Percentiles rank a stretch among this genome's conserved stretches.
phyloP scores from a whole-genome alignment of 2,113 vertebrate species.

The Holacanthus passer region DNA sequence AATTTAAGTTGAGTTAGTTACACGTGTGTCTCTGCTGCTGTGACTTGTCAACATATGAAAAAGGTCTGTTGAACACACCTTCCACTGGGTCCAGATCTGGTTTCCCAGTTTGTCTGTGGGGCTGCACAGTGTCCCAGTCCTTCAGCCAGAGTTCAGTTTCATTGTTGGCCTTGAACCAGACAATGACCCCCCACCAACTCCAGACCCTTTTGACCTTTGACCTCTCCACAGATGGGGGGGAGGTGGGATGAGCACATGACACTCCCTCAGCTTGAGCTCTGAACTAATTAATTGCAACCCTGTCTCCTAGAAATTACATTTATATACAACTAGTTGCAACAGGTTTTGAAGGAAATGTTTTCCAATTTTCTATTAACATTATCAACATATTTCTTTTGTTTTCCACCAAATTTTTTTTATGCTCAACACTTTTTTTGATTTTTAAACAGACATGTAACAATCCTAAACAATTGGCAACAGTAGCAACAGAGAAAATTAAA shows the following conservation, averaged over 20 bases:
- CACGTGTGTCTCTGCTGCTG: neutral
- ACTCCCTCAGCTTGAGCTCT: neutral
- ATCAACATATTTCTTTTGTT: too few species aligned
- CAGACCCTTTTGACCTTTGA: neutral
- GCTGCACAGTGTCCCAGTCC: neutral
- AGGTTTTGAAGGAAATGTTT: neutral
- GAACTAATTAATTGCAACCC: neutral
- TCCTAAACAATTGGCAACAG: too few species aligned
- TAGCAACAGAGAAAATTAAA: too few species aligned
- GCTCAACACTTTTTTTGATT: too few species aligned
- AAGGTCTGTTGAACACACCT: too few species aligned
- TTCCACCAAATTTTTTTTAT: too few species aligned
- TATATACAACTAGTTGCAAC: neutral
- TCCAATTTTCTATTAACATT: too few species aligned
- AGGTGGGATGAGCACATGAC: neutral
- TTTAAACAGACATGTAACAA: too few species aligned
- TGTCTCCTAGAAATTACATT: too few species aligned
- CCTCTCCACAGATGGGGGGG: neutral
- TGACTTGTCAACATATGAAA: too few species aligned
- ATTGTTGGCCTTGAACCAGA: neutral
- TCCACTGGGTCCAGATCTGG: neutral
- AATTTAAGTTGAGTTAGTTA: too few species aligned
- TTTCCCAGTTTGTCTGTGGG: neutral
- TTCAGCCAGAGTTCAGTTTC: neutral
- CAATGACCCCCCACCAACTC: neutral